Evolutionary conservation across 2,797 vertebrate genomes (phyloP), one percentile per base, ranked within the genome.

Genomic region (Lepilemur ruficaudatus): DNA sequence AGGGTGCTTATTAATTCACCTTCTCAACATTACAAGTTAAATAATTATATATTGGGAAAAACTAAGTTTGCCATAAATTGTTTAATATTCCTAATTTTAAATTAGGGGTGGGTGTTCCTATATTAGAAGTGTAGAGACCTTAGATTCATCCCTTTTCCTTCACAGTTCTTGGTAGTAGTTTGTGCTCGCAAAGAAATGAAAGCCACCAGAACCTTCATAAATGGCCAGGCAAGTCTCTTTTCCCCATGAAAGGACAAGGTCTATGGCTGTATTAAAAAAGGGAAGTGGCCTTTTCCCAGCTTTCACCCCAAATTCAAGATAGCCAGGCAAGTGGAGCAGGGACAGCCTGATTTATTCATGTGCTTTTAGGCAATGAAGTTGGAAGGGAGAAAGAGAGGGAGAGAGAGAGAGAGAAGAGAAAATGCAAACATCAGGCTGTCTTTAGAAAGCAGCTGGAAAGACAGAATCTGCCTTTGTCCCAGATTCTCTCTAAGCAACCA

Each of bases 81-180:
- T 46, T 94, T 41, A 97, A 80, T 73, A 94, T 65, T 76, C 23
- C 13, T 75, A 50, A 90, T 79, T 81, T 50, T 85, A 73, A 82
- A 69, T 80, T 69, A 92, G 32, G 41, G 46, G 22, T 79, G 23
- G 82, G 2, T 69, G 11, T 43, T 25, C 46, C 7, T 48, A 43
- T 61, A 57, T 43, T 70, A 73, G 38, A 73, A 15, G 14, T 28
- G 2, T 18, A 69, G 57, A 50, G 20, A 50, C 14, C 43, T 69
- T 52, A 89, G 32, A 48, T 4, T 67, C 63, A 86, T 1, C 38
- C 7, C 3, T 46, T 92, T 81, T 43, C 4, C 12, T 79, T 92
- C 50, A 11, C 8, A 85, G 14, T 87, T 83, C 50, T 41, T 50
- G 46, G 30, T 82, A 85, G 20, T 88, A 83, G 93, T 86, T 82